Percentiles rank a stretch among this genome's conserved stretches.
phyloP scores from a whole-genome alignment of 2,113 vertebrate species.

The Chionodraco myersi region DNA sequence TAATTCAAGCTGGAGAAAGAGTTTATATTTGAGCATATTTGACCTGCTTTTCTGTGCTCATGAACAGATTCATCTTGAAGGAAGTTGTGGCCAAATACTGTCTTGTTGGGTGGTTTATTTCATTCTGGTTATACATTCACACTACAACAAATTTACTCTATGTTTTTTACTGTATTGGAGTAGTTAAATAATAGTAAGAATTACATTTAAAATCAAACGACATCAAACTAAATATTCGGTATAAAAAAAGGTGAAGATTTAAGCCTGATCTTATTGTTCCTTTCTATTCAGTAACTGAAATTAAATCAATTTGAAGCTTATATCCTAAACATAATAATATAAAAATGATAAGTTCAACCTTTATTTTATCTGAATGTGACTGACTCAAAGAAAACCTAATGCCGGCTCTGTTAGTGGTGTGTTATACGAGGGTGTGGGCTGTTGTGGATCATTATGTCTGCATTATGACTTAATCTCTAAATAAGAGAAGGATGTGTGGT shows the following conservation, averaged over 20 bases:
- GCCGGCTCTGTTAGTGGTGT: conserved; percentile 5
- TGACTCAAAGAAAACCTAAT: not conserved
- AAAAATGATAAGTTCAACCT: not conserved
- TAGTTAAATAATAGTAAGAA: too few species aligned
- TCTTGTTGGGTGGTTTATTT: not conserved
- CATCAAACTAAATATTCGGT: not conserved
- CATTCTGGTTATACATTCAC: too few species aligned
- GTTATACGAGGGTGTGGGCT: conserved; percentile 63
- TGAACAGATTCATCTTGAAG: not conserved
- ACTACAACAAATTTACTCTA: too few species aligned
- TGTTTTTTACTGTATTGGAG: too few species aligned
- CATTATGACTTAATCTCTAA: conserved; percentile 18
- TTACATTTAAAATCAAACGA: too few species aligned
- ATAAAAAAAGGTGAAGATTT: not conserved
- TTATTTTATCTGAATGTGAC: not conserved
- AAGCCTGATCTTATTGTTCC: too few species aligned
- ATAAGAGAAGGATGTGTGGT: not conserved
- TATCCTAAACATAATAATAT: not conserved
- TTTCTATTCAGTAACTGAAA: not conserved
- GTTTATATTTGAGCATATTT: not conserved
- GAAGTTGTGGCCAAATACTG: not conserved
- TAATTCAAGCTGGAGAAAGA: not conserved
- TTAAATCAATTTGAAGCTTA: not conserved
- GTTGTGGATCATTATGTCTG: not conserved
- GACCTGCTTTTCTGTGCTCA: not conserved